Evolutionary conservation across 2,888 invertebrate species (phyloP), one percentile per base, ranked within the genome.

Genomic region (Cerceris rybyensis): DNA sequence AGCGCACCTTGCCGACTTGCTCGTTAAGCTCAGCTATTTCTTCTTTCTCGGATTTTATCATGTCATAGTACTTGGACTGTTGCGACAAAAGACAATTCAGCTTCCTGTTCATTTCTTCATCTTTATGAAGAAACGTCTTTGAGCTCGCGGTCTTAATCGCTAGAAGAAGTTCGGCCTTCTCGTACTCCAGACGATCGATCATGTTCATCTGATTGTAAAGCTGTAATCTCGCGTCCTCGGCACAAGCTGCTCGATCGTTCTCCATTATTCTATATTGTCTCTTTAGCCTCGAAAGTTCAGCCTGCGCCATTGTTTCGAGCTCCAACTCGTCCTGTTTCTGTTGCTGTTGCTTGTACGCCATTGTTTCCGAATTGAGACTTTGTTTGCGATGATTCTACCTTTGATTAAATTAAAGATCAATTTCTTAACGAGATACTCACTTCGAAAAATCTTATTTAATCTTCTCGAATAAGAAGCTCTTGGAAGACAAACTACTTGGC

Each of bases 191-290:
- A 8, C 93, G 94, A 28, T 92, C 92, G 78, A 96, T 94, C 82
- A 95, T 94, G 87, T 94, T 94, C 85, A 94, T 93, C 90, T 96
- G 95, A 90, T 95, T 95, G 66, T 94, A 93, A 39, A 96, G 92
- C 78, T 95, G 94, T 7, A 95, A 94, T 85, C 95, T 95, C 39
- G 95, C 95, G 88, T 96, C 96, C 88, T 95, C 95, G 68, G 94
- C 94, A 88, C 96, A 96, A 0, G 95, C 94, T 11, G 94, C 93
- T 1, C 96, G 93, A 90, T 97, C 96, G 76, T 96, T 95, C 91
- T 97, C 97, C 96, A 97, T 97, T 84, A 97, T 96, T 16, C 97
- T 94, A 57, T 96, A 96, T 93, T 97, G 97, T 88, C 97, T 94
- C 85, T 96, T 96, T 55, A 98, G 92, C 80, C 97, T 95, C 16